Percentiles rank a stretch among this genome's conserved stretches.
phyloP scores from a whole-genome alignment of 2,888 invertebrate genomes.

The Limenitis camilla region DNA sequence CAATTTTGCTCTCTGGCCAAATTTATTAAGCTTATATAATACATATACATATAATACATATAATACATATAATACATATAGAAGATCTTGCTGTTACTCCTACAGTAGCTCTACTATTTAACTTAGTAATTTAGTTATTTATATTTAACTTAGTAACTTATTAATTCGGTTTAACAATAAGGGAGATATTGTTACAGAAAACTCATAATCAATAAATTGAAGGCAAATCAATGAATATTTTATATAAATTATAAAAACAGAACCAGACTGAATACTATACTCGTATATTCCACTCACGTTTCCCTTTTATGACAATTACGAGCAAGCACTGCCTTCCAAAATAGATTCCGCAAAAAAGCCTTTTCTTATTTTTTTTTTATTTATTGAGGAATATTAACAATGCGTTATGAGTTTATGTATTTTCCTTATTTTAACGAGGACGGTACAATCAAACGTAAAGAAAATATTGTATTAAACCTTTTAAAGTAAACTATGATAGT shows the following conservation, averaged over 20 bases:
- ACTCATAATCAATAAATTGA: conserved; percentile 6
- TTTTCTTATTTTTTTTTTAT: conserved; percentile 7
- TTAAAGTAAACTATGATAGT: too few species aligned
- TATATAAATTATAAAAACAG: conserved; percentile 7
- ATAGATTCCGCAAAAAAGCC: conserved; percentile 6
- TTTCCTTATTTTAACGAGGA: neutral
- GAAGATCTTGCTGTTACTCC: too few species aligned
- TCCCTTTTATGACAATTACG: conserved; percentile 18
- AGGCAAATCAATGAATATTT: conserved; percentile 5
- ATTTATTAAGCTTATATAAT: too few species aligned
- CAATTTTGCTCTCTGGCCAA: too few species aligned
- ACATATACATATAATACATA: too few species aligned
- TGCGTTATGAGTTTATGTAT: neutral
- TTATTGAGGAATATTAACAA: conserved; percentile 7
- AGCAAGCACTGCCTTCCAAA: conserved; percentile 10
- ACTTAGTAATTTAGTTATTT: too few species aligned
- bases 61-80: too few species aligned
- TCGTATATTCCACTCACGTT: conserved; percentile 21
- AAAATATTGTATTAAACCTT: too few species aligned
- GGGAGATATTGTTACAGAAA: neutral
- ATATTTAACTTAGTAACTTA: too few species aligned
- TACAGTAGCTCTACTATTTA: too few species aligned
- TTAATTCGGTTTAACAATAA: neutral
- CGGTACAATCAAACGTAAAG: neutral
- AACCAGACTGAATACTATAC: conserved; percentile 3